Conservation (phyloP, 2,888 invertebrate species). For the Chesias legatella region DNA sequence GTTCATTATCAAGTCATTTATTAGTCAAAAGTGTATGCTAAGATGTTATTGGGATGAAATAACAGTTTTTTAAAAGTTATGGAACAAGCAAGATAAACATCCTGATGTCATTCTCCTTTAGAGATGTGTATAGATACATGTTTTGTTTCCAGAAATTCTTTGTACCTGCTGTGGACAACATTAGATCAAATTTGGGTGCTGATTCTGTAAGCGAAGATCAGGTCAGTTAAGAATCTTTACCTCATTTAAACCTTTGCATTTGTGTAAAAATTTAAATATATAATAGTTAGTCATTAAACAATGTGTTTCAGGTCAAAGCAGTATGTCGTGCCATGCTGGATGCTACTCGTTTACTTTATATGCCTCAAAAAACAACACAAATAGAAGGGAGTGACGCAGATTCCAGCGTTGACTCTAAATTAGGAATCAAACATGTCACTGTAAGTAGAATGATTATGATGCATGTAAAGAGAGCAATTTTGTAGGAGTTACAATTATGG, state of each 20-base stretch:
- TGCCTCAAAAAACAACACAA: constrained; percentile 66
- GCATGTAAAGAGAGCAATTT: too few species aligned
- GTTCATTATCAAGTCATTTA: too few species aligned
- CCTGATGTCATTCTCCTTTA: too few species aligned
- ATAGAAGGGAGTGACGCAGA: constrained; percentile 80
- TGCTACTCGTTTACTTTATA: constrained; percentile 87
- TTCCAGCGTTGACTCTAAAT: constrained; percentile 69
- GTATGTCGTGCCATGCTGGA: constrained; percentile 89
- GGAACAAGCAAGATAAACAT: too few species aligned
- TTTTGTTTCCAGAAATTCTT: constrained; percentile 90
- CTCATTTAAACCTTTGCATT: too few species aligned
- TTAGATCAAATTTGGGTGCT: constrained; percentile 86
- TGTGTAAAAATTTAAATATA: too few species aligned
- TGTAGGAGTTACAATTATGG: too few species aligned
- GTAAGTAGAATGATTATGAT: constrained; percentile 42
- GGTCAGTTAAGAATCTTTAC: constrained; percentile 50
- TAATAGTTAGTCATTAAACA: too few species aligned
- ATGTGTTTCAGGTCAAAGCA: constrained; percentile 73
- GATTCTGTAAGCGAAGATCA: constrained; percentile 88
- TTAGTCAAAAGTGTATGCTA: too few species aligned
- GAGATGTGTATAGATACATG: too few species aligned
- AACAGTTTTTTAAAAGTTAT: too few species aligned
- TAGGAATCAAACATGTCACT: constrained; percentile 41
- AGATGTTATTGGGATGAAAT: too few species aligned
- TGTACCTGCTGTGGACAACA: constrained; percentile 89